Evolutionary conservation across 2,113 vertebrate genomes (phyloP).

Genomic region (Limanda limanda): DNA sequence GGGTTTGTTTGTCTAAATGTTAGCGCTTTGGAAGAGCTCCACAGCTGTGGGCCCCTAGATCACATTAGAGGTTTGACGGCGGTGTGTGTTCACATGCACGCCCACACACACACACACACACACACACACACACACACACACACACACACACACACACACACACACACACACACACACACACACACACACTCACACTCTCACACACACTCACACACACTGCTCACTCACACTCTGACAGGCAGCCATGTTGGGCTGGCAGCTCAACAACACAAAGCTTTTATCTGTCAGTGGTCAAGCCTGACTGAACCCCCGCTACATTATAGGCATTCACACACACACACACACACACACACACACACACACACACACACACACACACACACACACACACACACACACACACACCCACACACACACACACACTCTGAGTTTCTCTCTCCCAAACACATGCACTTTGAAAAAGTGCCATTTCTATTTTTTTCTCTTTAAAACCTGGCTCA

Average conservation of each 20-base stretch:
- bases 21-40: conserved; percentile 79
- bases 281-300: conserved; percentile 84
- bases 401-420: conserved; percentile 17
- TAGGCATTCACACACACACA: conserved; percentile 69
- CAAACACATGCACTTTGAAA: conserved; percentile 71
- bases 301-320: conserved; percentile 81
- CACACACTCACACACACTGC: conserved; percentile 56
- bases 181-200: conserved; percentile 25
- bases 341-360: conserved; percentile 30
- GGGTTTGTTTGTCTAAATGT: conserved; percentile 81
- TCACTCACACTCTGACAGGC: conserved; percentile 81
- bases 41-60: conserved; percentile 75
- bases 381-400: conserved; percentile 53
- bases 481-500: conserved; percentile 82
- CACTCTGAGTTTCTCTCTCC: conserved; percentile 17
- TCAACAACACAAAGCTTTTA: conserved; percentile 84
- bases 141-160: conserved; percentile 38
- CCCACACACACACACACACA: conserved; percentile 34
- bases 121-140: too few relatives aligned
- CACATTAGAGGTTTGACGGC: conserved; percentile 72
- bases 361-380: conserved; percentile 36
- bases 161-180: conserved; percentile 46
- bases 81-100: neutral
- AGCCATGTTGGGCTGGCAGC: conserved; percentile 82
- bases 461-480: conserved; percentile 81